Conservation (phyloP, 2,888 invertebrate species). For the Strigamia transsilvanica region DNA sequence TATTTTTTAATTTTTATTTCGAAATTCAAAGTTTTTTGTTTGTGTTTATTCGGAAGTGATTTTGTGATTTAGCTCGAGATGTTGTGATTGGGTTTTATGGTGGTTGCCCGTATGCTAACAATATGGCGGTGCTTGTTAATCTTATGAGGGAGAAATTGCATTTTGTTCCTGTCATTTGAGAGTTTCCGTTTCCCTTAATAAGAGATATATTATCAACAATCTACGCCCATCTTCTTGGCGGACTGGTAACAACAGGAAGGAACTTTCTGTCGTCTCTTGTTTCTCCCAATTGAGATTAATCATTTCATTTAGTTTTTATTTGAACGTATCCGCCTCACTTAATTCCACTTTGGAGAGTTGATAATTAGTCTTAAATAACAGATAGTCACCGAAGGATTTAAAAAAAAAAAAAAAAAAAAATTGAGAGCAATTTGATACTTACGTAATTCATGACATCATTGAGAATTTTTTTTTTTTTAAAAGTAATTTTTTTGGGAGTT, state of each 20-base stretch:
- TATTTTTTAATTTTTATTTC: neutral
- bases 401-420: neutral
- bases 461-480: neutral
- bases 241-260: conserved; percentile 36
- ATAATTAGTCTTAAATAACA: conserved; percentile 45
- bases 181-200: conserved; percentile 37
- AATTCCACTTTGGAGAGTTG: conserved; percentile 28
- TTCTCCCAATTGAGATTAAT: conserved; percentile 33
- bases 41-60: conserved; percentile 14
- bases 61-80: neutral
- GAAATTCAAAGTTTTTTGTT: neutral
- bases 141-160: neutral
- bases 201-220: neutral
- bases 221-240: neutral
- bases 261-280: conserved; percentile 19
- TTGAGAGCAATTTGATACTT: conserved; percentile 18
- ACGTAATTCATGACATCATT: conserved; percentile 16
- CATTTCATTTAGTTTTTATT: conserved; percentile 34
- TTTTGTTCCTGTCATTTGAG: neutral
- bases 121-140: neutral
- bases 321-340: conserved; percentile 48
- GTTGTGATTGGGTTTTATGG: neutral
- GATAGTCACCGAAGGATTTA: conserved; percentile 13
- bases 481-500: neutral
- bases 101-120: neutral